These are phyloP conservation scores for Hirtodrosophila duncani DNA, from an alignment of 2,888 invertebrate genomes.

Conservation along the genomic window DNA sequence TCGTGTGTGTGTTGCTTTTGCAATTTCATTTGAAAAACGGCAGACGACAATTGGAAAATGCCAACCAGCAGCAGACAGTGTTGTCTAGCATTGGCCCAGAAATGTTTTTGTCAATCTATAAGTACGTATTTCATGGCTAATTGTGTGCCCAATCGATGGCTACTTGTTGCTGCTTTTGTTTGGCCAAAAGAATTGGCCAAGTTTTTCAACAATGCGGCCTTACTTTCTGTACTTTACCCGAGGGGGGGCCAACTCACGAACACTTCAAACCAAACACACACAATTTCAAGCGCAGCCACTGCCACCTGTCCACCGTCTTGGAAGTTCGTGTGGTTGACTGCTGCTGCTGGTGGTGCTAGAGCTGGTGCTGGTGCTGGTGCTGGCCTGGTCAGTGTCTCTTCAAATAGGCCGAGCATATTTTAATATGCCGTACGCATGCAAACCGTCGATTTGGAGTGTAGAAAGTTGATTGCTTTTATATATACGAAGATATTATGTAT, in stretches of 20 bases:
- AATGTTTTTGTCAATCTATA: constrained; percentile 31
- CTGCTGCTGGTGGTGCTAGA: no score
- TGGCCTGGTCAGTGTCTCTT: constrained; percentile 9
- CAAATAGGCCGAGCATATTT: constrained; percentile 62
- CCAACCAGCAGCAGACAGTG: no score
- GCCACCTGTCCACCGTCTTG: no score
- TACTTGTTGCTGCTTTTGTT: constrained; percentile 55
- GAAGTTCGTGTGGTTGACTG: no score
- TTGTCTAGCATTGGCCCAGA: constrained; percentile 43
- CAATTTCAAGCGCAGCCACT: no score
- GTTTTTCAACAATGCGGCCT: constrained; percentile 17
- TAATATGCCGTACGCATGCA: constrained; percentile 74
- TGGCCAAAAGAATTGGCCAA: constrained; percentile 47
- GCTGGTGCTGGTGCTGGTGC: no score
- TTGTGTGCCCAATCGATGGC: constrained; percentile 40
- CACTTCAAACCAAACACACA: no score
- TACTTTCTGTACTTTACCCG: constrained; percentile 4
- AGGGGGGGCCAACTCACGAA: constrained; percentile 19
- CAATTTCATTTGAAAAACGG: constrained; percentile 27
- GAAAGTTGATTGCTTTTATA: constrained; percentile 66
- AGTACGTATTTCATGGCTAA: constrained; percentile 62
- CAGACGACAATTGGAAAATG: constrained; percentile 28
- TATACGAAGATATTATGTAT: constrained; percentile 31
- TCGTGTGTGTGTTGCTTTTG: constrained; percentile 30
- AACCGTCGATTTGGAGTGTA: constrained; percentile 66